phyloP scores from a whole-genome alignment of 1,140 invertebrate species.

The Carposina sasakii region DNA sequence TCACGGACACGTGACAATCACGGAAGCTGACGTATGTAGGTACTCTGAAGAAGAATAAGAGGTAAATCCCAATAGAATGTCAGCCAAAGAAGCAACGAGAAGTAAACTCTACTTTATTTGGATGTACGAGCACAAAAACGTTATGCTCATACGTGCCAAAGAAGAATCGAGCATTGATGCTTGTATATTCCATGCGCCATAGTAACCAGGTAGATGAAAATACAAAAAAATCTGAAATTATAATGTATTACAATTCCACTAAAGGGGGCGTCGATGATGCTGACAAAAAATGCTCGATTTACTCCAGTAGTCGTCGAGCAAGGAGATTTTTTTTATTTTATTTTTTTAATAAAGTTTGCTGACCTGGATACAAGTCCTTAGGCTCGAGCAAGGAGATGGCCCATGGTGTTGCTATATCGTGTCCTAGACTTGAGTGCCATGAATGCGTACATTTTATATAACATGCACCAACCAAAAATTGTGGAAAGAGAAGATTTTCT shows the following conservation, averaged over 20 bases:
- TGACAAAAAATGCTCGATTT: conserved; percentile 51
- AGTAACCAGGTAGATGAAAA: conserved; percentile 23
- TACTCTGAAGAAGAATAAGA: conserved; percentile 43
- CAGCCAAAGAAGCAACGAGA: conserved; percentile 34
- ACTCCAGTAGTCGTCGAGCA: conserved; percentile 41
- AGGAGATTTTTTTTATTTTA: no score
- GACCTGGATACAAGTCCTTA: no score
- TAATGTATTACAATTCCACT: conserved; percentile 50
- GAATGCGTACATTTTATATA: conserved; percentile 31
- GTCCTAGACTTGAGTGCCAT: conserved; percentile 42
- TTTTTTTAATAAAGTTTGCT: no score
- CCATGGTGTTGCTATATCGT: conserved; percentile 44
- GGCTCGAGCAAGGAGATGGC: conserved; percentile 48
- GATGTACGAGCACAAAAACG: conserved; percentile 35
- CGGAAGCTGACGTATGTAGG: conserved; percentile 36
- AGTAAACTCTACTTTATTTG: conserved; percentile 29
- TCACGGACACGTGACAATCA: conserved; percentile 18
- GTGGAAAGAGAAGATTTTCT: conserved; percentile 25
- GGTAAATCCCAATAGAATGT: conserved; percentile 34
- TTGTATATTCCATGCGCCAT: conserved; percentile 41
- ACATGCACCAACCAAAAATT: conserved; percentile 22
- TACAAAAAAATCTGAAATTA: conserved; percentile 52
- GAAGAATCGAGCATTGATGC: conserved; percentile 32
- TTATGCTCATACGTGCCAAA: conserved; percentile 36
- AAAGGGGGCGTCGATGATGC: conserved; percentile 60